Base-by-base conservation (phyloP, 2,797 vertebrate species). In the Mormyrops attenuatus region DNA sequence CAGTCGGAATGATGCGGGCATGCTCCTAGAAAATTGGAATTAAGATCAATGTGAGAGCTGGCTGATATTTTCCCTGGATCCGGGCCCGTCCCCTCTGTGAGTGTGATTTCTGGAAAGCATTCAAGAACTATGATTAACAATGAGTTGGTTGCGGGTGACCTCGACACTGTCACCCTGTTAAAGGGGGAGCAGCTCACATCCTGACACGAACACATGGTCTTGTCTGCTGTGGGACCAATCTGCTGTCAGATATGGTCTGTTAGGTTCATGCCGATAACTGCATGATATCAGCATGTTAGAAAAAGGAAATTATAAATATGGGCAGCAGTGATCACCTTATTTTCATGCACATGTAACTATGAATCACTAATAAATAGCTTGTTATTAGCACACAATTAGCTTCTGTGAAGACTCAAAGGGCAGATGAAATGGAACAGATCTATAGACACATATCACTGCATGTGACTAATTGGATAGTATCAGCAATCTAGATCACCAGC, bases 21-120 rank as follows among this genome's bases (percentile, higher is more conserved):
- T 22, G 82, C 80, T 49, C 80, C 38, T 84, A 49, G 80, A 84
- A 84, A 84, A 84, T 50, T 84, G n/a, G 47, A 85, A 85, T 85
- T 53, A 53, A 85, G 84, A 53, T 47, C 84, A 30, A 22, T n/a
- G 26, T 34, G n/a, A 34, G 13, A 11, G 85, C 26, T 86, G 85
- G 50, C 85, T 55, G 49, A 30, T 86, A 52, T 38, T 55, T 11
- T 34, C 13, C 47, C 34, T 86, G 49, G 49, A 26, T 55, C 84
- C 26, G 4, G 49, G 1, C 49, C 85, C 26, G 5, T 38, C 85
- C 22, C 34, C 49, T 86, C 8, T 30, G 13, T 50, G 49, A 85
- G 44, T 22, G 22, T 30, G 49, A 34, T 86, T 86, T 52, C 49
- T 86, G 52, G 49, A 86, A 55, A 20, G 47, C 26, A 55, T 26